Percentiles rank a stretch among this genome's conserved stretches.
phyloP scores from a whole-genome alignment of 1,140 invertebrate genomes.

The Trachymyrmex septentrionalis region DNA sequence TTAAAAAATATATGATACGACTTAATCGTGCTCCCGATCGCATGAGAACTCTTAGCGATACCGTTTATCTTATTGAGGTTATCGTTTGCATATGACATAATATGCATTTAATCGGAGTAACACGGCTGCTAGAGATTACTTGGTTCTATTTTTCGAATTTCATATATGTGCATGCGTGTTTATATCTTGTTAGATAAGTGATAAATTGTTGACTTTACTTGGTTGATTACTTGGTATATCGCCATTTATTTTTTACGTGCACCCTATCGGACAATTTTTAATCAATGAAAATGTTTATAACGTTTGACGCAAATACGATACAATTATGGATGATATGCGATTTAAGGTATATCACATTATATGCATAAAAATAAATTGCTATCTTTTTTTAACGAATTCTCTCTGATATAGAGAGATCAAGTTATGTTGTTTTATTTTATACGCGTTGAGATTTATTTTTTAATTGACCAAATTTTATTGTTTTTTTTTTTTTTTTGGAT shows the following conservation, averaged over 20 bases:
- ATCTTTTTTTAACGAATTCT: not conserved
- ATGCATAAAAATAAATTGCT: slow-evolving; percentile 14
- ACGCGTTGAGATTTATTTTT: not conserved
- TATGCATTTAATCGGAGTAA: slow-evolving; percentile 4
- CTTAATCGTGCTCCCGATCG: not conserved
- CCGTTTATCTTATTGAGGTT: slow-evolving; percentile 45
- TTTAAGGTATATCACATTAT: not conserved
- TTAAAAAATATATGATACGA: not conserved
- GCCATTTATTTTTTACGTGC: not conserved
- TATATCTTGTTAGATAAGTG: not conserved
- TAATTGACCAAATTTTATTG: not conserved
- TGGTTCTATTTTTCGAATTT: not conserved
- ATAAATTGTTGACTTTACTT: not conserved
- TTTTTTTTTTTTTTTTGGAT: not conserved
- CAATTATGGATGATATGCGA: not conserved
- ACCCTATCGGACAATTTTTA: not conserved
- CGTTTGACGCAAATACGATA: not conserved
- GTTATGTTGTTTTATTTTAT: not conserved
- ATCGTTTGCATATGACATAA: slow-evolving; percentile 11
- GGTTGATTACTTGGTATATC: not conserved
- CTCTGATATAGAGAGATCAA: not conserved
- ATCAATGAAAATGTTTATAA: not conserved
- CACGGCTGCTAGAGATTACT: not conserved
- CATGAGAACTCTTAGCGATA: not conserved
- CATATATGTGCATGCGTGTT: not conserved